These are phyloP conservation scores for Acanthis flammea DNA, from an alignment of 2,797 vertebrate species.

Conservation along the genomic window DNA sequence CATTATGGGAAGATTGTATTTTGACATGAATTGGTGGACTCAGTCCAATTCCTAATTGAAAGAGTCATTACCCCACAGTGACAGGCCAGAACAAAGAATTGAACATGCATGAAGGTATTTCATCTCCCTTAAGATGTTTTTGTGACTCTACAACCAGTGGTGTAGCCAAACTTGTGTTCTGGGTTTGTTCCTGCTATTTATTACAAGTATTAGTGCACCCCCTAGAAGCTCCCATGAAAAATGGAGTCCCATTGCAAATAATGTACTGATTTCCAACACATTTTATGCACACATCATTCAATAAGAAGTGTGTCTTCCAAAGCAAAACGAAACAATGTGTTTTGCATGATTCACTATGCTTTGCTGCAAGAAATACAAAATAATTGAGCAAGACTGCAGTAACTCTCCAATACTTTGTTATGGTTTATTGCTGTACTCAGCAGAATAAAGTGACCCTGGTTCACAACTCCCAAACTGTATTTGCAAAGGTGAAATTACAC, in stretches of 20 bases:
- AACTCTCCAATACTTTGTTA: not conserved
- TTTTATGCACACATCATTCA: conserved; percentile 36
- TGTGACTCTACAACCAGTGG: not conserved
- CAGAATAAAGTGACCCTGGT: not conserved
- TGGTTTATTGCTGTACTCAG: not conserved
- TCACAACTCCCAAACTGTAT: not conserved
- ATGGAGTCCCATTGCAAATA: not conserved
- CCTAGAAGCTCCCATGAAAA: not conserved
- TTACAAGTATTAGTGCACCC: not conserved
- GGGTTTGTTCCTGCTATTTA: conserved; percentile 17
- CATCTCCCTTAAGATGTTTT: not conserved
- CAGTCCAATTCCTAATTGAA: not conserved
- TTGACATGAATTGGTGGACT: not conserved
- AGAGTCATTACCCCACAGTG: not conserved
- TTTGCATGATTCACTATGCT: not conserved
- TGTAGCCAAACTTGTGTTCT: not conserved
- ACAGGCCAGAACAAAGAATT: not conserved
- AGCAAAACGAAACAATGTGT: conserved; percentile 38
- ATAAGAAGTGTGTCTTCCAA: not conserved
- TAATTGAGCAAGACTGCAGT: conserved; percentile 1
- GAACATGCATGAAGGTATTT: not conserved
- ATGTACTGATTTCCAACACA: conserved; percentile 2
- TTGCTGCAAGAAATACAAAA: conserved; percentile 9
- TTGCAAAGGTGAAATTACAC: not conserved
- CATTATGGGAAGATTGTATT: not conserved